Base-by-base conservation (phyloP, 2,888 invertebrate genomes). In the Synergus japonicus region DNA sequence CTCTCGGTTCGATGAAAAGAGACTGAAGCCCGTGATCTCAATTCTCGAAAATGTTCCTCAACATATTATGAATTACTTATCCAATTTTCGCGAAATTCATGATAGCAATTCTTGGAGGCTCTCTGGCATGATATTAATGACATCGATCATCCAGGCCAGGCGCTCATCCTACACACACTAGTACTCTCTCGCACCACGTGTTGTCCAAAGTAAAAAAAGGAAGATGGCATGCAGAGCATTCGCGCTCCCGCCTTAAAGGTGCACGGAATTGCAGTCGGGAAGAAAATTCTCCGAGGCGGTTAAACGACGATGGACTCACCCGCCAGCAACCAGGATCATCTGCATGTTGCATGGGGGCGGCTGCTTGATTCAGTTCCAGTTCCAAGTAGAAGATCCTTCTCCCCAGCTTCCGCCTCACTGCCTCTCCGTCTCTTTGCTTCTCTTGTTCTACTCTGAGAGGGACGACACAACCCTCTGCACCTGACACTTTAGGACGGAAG, bases 261-360 rank as follows among this genome's bases (percentile, higher is more conserved):
- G n/a, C n/a, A n/a, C n/a, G 13, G 37, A 9, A 15, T 29, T 12
- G 29, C 2, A 69, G 13, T 2, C 43, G 10, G 43, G 22, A 69
- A 69, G 15, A 54, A 41, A 37, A 54, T 54, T 54, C 37, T n/a
- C 9, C 54, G 22, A 54, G 37, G 22, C 46, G n/a, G 37, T 73
- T 73, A 85, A 85, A 29, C 22, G 89, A 90, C 22, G 89, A 90
- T 91, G 90, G 91, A 90, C 92, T 92, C 92, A 92, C 92, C 92
- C 92, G 92, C 92, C 92, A 90, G 92, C 92, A 90, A 92, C 92
- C 90, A 92, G 92, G 90, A 92, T 92, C 92, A 92, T 92, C 92
- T 92, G 92, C 92, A 92, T 92, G 90, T 89, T 92, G 91, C 91
- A 91, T 91, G 91, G 89, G 91, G 91, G 90, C 91, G 91, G 91